phyloP scores from a whole-genome alignment of 2,888 invertebrate species.

The Tenthredo notha region DNA sequence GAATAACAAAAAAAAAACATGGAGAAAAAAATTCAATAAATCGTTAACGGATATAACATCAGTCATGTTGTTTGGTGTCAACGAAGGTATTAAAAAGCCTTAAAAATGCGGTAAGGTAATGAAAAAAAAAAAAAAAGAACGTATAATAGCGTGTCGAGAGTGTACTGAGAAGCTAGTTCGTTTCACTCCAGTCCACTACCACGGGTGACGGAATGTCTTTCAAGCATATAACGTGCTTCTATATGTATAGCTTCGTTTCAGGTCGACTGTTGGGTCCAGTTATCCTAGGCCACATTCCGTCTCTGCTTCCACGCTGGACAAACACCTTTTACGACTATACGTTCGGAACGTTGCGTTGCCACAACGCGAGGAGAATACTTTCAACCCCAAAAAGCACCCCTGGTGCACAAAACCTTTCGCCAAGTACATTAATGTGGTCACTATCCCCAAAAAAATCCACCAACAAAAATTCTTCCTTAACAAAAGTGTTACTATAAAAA shows the following conservation, averaged over 20 bases:
- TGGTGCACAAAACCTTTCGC: too few species aligned
- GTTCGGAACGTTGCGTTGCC: not conserved
- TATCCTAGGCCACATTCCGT: slow-evolving; percentile 50
- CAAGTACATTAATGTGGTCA: too few species aligned
- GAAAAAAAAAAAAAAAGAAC: not conserved
- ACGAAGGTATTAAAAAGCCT: not conserved
- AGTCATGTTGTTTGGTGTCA: not conserved
- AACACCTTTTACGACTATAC: slow-evolving; percentile 15
- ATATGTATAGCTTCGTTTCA: slow-evolving; percentile 6
- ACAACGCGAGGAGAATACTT: not conserved
- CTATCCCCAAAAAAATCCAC: too few species aligned
- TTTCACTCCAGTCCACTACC: not conserved
- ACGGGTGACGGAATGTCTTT: slow-evolving; percentile 35
- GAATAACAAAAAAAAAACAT: not conserved
- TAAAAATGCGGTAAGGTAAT: not conserved
- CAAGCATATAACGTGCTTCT: slow-evolving; percentile 6
- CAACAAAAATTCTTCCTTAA: too few species aligned
- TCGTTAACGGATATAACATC: not conserved
- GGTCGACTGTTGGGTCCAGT: slow-evolving; percentile 36
- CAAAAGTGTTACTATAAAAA: too few species aligned
- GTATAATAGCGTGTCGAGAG: not conserved
- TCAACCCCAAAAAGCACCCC: too few species aligned
- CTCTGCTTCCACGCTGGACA: slow-evolving; percentile 21
- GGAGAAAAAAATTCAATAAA: not conserved
- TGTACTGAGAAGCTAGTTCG: slow-evolving; percentile 31